phyloP scores from a whole-genome alignment of 2,113 vertebrate species.

The Anolis carolinensis region DNA sequence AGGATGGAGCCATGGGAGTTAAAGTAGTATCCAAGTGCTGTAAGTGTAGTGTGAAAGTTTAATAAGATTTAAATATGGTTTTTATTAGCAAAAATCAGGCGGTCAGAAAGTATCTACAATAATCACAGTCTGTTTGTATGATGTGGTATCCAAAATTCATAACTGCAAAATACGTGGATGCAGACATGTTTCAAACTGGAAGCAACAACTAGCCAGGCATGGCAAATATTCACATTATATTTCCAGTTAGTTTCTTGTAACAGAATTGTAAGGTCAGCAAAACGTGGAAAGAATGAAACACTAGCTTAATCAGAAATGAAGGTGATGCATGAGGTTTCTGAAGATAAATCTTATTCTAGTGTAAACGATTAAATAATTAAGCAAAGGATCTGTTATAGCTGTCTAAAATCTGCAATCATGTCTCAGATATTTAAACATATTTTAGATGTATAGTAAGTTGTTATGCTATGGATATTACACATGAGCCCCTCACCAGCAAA shows the following conservation, averaged over 20 bases:
- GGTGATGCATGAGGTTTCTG: background rate
- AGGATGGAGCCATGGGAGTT: too few relatives aligned
- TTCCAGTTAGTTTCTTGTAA: background rate
- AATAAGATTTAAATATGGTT: background rate
- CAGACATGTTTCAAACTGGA: too few relatives aligned
- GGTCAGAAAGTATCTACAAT: background rate
- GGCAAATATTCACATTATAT: background rate
- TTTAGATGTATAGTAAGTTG: background rate
- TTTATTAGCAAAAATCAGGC: background rate
- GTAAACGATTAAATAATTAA: background rate
- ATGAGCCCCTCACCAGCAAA: background rate
- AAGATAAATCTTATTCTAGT: background rate
- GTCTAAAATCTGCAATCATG: background rate
- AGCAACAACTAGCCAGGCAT: too few relatives aligned
- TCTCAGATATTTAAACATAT: background rate
- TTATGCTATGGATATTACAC: conserved; percentile 1
- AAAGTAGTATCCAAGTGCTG: too few relatives aligned
- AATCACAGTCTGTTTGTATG: background rate
- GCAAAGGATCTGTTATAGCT: background rate
- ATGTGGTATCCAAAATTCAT: background rate
- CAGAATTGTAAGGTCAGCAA: background rate
- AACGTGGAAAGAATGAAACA: background rate
- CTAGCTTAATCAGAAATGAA: background rate
- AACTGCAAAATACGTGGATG: background rate
- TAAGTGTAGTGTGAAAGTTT: too few relatives aligned